Percentiles rank a stretch among this genome's conserved stretches.
Evolutionary conservation across 2,113 vertebrate genomes (phyloP).

Genomic region (Ciconia boyciana): DNA sequence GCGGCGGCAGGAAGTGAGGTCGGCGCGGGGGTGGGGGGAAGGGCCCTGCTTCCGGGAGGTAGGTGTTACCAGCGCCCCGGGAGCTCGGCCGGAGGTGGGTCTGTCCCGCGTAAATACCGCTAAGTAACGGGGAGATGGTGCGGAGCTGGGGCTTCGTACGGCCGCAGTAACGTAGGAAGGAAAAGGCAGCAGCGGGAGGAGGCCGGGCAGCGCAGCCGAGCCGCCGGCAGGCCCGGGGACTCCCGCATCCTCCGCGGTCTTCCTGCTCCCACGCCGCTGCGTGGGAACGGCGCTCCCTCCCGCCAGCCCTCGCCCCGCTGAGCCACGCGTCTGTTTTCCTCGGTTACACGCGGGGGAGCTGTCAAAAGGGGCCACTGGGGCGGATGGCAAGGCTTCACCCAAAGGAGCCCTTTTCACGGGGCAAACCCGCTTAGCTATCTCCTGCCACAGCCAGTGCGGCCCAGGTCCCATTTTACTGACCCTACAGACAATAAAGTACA

Average conservation of each 20-base stretch:
- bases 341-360: no score
- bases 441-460: neutral
- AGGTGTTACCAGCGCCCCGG: no score
- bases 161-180: neutral
- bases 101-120: no score
- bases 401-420: no score
- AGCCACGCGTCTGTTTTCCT: no score
- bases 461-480: rapidly evolving
- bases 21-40: neutral
- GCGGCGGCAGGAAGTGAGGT: neutral
- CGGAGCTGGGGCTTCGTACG: no score
- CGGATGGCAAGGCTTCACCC: neutral
- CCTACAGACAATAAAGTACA: no score
- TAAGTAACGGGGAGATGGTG: neutral
- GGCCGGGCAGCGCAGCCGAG: neutral
- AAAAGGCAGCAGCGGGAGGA: neutral
- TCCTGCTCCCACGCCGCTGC: neutral
- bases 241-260: neutral
- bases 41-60: neutral
- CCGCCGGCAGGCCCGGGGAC: no score
- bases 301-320: neutral
- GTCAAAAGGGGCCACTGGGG: rapidly evolving
- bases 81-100: neutral
- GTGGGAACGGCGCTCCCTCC: neutral
- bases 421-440: rapidly evolving